These are phyloP conservation scores for Oligia strigilis DNA, from an alignment of 2,888 invertebrate species.

Conservation along the genomic window DNA sequence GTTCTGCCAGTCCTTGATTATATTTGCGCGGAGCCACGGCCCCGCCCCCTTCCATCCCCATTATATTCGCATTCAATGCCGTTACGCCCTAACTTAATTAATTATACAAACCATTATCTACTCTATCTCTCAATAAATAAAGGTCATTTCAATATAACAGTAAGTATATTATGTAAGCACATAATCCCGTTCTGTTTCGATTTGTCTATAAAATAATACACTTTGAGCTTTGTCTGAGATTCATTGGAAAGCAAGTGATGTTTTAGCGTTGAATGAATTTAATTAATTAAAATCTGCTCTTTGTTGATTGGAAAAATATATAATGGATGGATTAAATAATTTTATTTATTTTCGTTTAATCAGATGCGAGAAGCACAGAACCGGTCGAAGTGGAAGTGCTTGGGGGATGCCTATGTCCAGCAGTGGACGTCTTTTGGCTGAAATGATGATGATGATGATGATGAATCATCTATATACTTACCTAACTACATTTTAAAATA, in stretches of 20 bases:
- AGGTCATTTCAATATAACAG: slow-evolving; percentile 45
- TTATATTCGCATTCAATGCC: slow-evolving; percentile 78
- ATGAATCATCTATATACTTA: too few relatives aligned
- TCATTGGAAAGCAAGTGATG: slow-evolving; percentile 88
- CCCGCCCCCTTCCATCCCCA: slow-evolving; percentile 89
- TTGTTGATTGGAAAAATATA: slow-evolving; percentile 76
- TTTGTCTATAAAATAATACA: slow-evolving; percentile 90
- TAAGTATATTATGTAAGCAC: slow-evolving; percentile 75
- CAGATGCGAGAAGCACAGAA: too few relatives aligned
- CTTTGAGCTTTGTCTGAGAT: slow-evolving; percentile 88
- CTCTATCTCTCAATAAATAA: slow-evolving; percentile 50
- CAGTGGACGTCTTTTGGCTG: too few relatives aligned
- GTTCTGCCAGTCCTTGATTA: slow-evolving; percentile 84
- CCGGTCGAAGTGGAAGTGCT: too few relatives aligned
- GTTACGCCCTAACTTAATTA: slow-evolving; percentile 73
- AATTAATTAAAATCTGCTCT: slow-evolving; percentile 87
- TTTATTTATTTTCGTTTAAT: too few relatives aligned
- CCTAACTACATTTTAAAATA: too few relatives aligned
- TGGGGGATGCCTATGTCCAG: too few relatives aligned
- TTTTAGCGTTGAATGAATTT: slow-evolving; percentile 87
- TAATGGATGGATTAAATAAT: slow-evolving; percentile 37
- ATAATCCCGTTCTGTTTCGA: slow-evolving; percentile 80
- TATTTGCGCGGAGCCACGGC: slow-evolving; percentile 88
- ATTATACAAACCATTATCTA: slow-evolving; percentile 61
- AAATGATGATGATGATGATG: too few relatives aligned